Conservation (phyloP, 23 tunicate genomes). For the Halocynthia aurantium region DNA sequence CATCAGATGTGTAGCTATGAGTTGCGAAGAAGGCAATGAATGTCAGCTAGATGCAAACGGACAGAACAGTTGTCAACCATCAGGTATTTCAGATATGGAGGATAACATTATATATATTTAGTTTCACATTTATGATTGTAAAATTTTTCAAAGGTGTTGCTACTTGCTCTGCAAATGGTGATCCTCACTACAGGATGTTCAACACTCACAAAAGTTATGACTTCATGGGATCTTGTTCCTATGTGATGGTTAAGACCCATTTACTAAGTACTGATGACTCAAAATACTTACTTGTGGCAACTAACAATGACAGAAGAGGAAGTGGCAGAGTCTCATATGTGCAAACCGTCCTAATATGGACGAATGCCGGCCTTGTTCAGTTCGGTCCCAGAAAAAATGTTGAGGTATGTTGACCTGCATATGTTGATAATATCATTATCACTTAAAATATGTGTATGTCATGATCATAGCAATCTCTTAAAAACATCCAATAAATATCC, state of each 20-base stretch:
- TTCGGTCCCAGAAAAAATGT: constrained; percentile 6
- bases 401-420: too few species aligned
- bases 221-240: constrained; percentile 35
- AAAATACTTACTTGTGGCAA: not conserved
- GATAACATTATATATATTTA: not conserved
- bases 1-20: not conserved
- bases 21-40: constrained; percentile 9
- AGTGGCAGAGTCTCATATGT: constrained; percentile 6
- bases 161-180: constrained; percentile 21
- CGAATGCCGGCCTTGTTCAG: not conserved
- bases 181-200: constrained; percentile 36
- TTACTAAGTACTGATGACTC: constrained; percentile 5
- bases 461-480: too few species aligned
- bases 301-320: not conserved
- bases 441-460: not conserved
- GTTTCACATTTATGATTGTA: not conserved
- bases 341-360: not conserved
- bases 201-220: constrained; percentile 19
- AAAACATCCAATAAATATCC: too few species aligned
- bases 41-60: constrained; percentile 3
- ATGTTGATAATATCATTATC: not conserved
- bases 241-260: constrained; percentile 19
- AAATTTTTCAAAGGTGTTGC: not conserved
- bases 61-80: constrained; percentile 2
- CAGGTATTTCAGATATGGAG: not conserved